Evolutionary conservation across 2,113 vertebrate genomes (phyloP), one percentile per base, ranked within the genome.

Genomic region (Ictalurus furcatus): DNA sequence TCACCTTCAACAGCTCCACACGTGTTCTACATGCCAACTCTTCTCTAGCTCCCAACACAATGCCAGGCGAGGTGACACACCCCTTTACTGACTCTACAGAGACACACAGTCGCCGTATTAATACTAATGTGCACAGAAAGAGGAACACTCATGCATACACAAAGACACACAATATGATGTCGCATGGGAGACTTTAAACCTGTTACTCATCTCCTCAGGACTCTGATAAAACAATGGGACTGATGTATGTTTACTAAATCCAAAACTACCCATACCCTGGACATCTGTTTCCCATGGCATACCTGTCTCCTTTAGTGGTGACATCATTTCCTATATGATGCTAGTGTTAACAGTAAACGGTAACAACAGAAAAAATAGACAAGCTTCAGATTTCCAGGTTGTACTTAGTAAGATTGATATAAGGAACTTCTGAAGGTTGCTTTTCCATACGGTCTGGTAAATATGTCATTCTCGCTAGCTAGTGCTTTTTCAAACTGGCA

Each of bases 1-100:
- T 93, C 89, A 92, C 89, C 87, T 90, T 91, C 82, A 87, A 67
- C 52, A 59, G 65, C 65, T 13, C 40, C 28, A 74, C 78, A 86
- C 61, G 54, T 37, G 87, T 88, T 78, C 71, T 84, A 71, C 91
- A 90, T 82, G 89, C 71, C 61, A 88, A 89, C 78, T 85, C 76
- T 58, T 74, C 80, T 37, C 59, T 30, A 54, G 40, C 58, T 87
- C 71, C 28, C 69, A 82, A 87, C 48, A 74, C 65, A 44, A 48
- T 48, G 37, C 54, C 73, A 59, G 23, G n/a, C 63, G 30, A 23
- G 30, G 67, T 82, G 44, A 48, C 6, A 7, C 44, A 65, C 48
- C 73, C 69, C 65, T 71, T 80, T 59, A 61, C 48, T 83, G 61
- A 71, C 52, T 88, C 89, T 73, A 85, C 28, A 90, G 81, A 86